These are phyloP conservation scores for Phaenicophaeus curvirostris DNA, from an alignment of 2,797 vertebrate genomes.

Conservation along the genomic window DNA sequence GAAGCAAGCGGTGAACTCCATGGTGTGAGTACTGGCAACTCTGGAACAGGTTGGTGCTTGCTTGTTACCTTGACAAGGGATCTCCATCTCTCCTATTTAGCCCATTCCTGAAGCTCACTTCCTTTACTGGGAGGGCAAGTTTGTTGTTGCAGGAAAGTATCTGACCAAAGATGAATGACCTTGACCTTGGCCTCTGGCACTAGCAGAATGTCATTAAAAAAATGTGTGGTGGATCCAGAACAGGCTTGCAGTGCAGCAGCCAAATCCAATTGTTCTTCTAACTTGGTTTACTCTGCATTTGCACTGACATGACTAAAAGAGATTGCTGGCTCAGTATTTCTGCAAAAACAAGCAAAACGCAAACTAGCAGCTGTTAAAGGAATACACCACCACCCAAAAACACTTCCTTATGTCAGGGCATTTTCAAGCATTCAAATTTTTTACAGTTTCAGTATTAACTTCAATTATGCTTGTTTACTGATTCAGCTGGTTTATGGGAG, in stretches of 20 bases:
- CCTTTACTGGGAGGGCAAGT: neutral
- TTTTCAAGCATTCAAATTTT: neutral
- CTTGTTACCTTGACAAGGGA: neutral
- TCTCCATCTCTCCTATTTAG: neutral
- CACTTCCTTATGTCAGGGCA: neutral
- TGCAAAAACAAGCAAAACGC: constrained; percentile 30
- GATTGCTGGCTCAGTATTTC: constrained; percentile 39
- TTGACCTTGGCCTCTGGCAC: neutral
- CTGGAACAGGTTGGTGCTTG: neutral
- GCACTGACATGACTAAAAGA: constrained; percentile 32
- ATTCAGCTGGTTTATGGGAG: neutral
- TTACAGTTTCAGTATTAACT: neutral
- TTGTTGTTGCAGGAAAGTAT: neutral
- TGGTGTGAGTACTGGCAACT: accelerated
- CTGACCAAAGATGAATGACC: neutral
- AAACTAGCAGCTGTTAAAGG: constrained; percentile 22
- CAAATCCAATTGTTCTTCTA: neutral
- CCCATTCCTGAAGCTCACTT: neutral
- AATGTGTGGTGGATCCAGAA: neutral
- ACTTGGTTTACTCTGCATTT: constrained; percentile 30
- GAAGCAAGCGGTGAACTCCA: accelerated
- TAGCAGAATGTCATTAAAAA: neutral
- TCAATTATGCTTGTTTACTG: neutral
- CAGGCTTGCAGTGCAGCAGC: neutral
- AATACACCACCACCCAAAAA: neutral